Conservation (phyloP, 1,140 invertebrate species). For the Trichomalopsis sarcophagae region DNA sequence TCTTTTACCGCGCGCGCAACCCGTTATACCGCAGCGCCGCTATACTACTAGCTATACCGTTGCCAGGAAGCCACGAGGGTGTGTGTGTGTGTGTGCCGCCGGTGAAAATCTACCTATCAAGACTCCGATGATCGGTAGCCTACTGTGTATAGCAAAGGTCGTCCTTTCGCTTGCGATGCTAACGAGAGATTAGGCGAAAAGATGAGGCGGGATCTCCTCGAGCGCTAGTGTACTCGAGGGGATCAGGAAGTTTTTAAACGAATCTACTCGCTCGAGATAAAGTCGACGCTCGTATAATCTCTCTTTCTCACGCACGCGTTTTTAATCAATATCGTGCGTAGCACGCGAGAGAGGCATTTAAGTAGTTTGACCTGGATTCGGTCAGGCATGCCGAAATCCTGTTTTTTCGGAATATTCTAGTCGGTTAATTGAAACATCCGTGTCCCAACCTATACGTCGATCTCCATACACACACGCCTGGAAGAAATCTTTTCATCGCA, state of each 20-base stretch:
- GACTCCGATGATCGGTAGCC: too few relatives aligned
- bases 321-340: not conserved
- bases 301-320: not conserved
- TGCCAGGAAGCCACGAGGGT: too few relatives aligned
- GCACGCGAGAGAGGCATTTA: not conserved
- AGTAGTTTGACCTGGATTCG: constrained; percentile 4
- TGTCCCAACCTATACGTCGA: not conserved
- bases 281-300: too few relatives aligned
- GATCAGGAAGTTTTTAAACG: too few relatives aligned
- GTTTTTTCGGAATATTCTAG: not conserved
- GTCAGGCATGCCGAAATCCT: not conserved
- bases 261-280: too few relatives aligned
- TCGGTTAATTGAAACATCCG: not conserved
- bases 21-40: not conserved
- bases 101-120: too few relatives aligned
- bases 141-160: too few relatives aligned
- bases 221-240: too few relatives aligned
- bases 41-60: not conserved
- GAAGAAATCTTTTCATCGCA: not conserved
- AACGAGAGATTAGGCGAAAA: too few relatives aligned
- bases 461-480: not conserved
- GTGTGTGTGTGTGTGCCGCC: too few relatives aligned
- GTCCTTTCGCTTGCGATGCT: too few relatives aligned
- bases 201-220: too few relatives aligned
- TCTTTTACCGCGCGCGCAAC: not conserved